Percentiles rank a stretch among this genome's conserved stretches.
These are phyloP conservation scores for Lucifuga dentata DNA, from an alignment of 2,113 vertebrate genomes.

Conservation along the genomic window DNA sequence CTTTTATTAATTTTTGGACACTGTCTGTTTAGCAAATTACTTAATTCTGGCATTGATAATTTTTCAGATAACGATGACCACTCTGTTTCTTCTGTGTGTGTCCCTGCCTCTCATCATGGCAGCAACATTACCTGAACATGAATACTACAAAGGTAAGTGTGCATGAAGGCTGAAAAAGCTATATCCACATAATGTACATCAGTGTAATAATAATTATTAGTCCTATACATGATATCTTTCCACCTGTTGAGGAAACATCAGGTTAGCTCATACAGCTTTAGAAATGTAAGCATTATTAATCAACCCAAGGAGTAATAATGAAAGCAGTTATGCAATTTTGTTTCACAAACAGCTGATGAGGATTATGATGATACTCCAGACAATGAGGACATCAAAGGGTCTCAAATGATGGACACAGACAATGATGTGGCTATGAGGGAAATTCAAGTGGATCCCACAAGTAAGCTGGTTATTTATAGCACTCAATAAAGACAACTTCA, in stretches of 20 bases:
- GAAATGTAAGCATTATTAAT: neutral
- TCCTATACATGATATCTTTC: too few relatives aligned
- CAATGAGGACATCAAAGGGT: too few relatives aligned
- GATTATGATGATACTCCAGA: too few relatives aligned
- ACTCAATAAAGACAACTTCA: neutral
- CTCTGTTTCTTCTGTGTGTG: conserved; percentile 89
- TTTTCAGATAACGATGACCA: conserved; percentile 92
- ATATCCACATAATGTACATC: neutral
- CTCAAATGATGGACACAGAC: conserved; percentile 53
- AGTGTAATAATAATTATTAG: too few relatives aligned
- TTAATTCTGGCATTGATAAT: neutral
- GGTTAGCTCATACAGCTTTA: too few relatives aligned
- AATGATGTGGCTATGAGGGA: conserved; percentile 16
- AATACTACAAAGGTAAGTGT: conserved; percentile 80
- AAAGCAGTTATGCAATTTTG: too few relatives aligned
- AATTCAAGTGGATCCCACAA: too few relatives aligned
- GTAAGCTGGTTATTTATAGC: conserved; percentile 73
- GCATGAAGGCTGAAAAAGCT: neutral
- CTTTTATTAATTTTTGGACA: too few relatives aligned
- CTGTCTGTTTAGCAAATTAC: too few relatives aligned
- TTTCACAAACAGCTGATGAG: conserved; percentile 27
- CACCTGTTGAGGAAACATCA: neutral
- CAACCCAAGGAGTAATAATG: neutral
- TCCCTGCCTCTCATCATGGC: conserved; percentile 86
- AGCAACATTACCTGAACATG: conserved; percentile 53